Base-by-base conservation (phyloP, 2,113 vertebrate species). In the Indicator indicator region DNA sequence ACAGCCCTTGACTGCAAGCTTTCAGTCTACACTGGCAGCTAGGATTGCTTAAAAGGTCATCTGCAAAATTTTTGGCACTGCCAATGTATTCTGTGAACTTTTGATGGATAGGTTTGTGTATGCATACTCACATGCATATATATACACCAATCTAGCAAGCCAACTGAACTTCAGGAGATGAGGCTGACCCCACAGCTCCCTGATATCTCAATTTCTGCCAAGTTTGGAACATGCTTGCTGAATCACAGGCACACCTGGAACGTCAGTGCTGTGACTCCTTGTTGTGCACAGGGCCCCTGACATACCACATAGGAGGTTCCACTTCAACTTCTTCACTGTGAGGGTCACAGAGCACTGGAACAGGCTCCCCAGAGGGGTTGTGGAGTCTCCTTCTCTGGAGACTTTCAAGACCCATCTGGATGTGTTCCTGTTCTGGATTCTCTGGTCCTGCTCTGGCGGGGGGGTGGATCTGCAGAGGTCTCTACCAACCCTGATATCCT, bases 231-330 rank as follows among this genome's bases (percentile, higher is more conserved):
- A 0, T 14, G 14, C 15, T 65, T 63, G 24, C 33, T 56, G 40
- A 72, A 38, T 26, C 33, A 56, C 23, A 82, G 38, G 32, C 56
- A 70, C 65, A 56, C 21, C 62, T 86, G 46, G 6, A 64, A 78
- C 48, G 70, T 33, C 46, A 55, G 13, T 40, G 24, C 20, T 40
- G 8, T 15, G 24, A 42, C 12, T 71, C 32, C 18, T 32, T 32
- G 14, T 1, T 18, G 32, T 4, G 1, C 9, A n/a, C 3, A 3
- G 6, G 32, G 20, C 9, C 13, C 9, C 56, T 42, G 36, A 32
- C 2, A 1, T 16, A 18, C 23, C 42, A 42, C 42, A 42, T 42
- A 15, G 42, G 13, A 42, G 15, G 42, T 42, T 13, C 42, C 42
- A 42, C 42, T 15, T 42, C 42, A 36, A 36, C 36, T 36, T 36